Conservation (phyloP, 2,888 invertebrate species). For the Isotomurus palustris region DNA sequence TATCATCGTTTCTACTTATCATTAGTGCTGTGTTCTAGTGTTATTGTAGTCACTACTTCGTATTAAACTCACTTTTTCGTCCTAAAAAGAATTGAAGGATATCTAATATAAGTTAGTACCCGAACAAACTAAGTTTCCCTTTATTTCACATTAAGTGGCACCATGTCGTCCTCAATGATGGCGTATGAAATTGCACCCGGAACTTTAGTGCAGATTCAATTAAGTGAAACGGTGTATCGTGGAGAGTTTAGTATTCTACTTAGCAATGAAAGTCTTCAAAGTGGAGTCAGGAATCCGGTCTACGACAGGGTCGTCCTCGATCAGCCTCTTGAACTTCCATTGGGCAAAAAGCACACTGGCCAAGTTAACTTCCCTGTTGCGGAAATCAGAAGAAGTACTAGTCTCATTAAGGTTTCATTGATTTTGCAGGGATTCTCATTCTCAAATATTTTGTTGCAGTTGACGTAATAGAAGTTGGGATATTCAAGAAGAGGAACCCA, state of each 20-base stretch:
- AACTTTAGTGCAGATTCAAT: slow-evolving; percentile 25
- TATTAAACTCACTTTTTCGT: too few relatives aligned
- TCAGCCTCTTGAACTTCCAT: slow-evolving; percentile 24
- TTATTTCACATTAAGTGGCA: too few relatives aligned
- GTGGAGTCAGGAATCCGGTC: slow-evolving; percentile 15
- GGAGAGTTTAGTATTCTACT: slow-evolving; percentile 20
- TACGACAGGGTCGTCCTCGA: slow-evolving; percentile 22
- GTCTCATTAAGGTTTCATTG: neutral
- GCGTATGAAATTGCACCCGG: slow-evolving; percentile 26
- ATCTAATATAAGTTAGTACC: too few relatives aligned
- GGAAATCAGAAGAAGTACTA: slow-evolving; percentile 29
- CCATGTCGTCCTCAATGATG: neutral
- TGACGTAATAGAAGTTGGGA: slow-evolving; percentile 21
- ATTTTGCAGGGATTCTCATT: neutral
- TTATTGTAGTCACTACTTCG: too few relatives aligned
- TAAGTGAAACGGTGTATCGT: slow-evolving; percentile 16
- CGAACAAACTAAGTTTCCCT: too few relatives aligned
- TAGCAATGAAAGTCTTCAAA: slow-evolving; percentile 9
- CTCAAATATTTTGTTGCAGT: slow-evolving; percentile 13
- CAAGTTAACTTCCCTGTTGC: slow-evolving; percentile 14
- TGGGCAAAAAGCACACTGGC: slow-evolving; percentile 21
- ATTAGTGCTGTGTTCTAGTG: too few relatives aligned
- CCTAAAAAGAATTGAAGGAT: too few relatives aligned
- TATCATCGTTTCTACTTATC: too few relatives aligned
- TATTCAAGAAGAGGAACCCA: slow-evolving; percentile 26